A percentile compares a stretch with the other conserved stretches of the same genome.
Evolutionary conservation across 2,888 invertebrate species (phyloP).

Genomic region (Zelleria hepariella): DNA sequence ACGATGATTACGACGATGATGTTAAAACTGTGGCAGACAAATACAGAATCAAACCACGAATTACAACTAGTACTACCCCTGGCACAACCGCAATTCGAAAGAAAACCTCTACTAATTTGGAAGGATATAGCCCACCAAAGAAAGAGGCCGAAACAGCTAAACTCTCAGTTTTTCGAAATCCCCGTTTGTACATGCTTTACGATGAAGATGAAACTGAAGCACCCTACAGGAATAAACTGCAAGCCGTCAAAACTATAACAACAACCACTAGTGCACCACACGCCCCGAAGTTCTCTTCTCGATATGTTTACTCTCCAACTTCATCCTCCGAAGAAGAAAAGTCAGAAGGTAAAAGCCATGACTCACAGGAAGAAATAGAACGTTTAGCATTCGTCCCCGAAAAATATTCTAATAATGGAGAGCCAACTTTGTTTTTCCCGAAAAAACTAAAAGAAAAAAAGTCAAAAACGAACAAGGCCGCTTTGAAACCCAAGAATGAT

Average conservation of each 20-base stretch:
- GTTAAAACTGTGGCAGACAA: not conserved
- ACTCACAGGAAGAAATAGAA: conserved; percentile 23
- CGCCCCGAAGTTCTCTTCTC: not conserved
- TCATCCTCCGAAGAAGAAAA: not conserved
- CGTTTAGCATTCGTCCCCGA: conserved; percentile 50
- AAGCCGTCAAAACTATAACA: not conserved
- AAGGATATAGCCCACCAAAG: not conserved
- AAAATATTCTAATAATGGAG: conserved; percentile 30
- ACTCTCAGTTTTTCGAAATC: conserved; percentile 52
- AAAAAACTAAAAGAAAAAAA: conserved; percentile 32
- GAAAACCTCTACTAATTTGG: not conserved
- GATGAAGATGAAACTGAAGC: conserved; percentile 16
- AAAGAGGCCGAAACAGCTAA: conserved; percentile 19
- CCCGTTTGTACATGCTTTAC: conserved; percentile 37
- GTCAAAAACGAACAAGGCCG: conserved; percentile 19
- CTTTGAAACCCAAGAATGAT: conserved; percentile 8
- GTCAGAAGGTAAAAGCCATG: conserved; percentile 12
- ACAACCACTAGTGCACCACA: not conserved
- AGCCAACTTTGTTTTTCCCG: conserved; percentile 53
- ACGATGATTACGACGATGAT: conserved; percentile 18
- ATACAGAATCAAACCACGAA: not conserved
- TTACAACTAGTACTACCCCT: not conserved
- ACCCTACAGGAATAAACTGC: conserved; percentile 26
- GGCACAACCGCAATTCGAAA: not conserved
- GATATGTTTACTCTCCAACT: not conserved